phyloP scores from a whole-genome alignment of 2,113 vertebrate species.

The Gambusia holbrooki region DNA sequence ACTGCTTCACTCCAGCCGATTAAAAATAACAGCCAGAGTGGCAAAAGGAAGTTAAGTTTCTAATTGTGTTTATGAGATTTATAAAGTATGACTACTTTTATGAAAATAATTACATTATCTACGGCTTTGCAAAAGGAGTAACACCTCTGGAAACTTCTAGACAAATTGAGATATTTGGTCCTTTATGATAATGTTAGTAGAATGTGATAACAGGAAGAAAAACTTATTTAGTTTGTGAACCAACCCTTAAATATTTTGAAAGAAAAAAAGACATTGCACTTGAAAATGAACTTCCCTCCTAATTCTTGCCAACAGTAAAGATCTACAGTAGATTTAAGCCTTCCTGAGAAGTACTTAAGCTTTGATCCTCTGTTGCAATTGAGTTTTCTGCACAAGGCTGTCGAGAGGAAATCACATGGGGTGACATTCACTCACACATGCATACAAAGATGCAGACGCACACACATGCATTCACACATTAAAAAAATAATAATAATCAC shows the following conservation, averaged over 20 bases:
- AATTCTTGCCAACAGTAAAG: slow-evolving; percentile 18
- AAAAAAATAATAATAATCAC: no score
- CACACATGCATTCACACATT: slow-evolving; percentile 12
- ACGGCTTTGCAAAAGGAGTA: neutral
- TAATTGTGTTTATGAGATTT: neutral
- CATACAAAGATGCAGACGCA: slow-evolving; percentile 39
- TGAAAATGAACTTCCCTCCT: slow-evolving; percentile 12
- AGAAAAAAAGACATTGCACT: slow-evolving; percentile 20
- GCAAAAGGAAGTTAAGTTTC: neutral
- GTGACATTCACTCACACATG: slow-evolving; percentile 44
- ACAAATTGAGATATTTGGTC: no score
- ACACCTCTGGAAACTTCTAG: neutral
- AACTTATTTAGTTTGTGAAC: slow-evolving; percentile 8
- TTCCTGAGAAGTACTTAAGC: slow-evolving; percentile 41
- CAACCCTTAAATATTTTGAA: slow-evolving; percentile 26
- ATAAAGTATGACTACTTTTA: no score
- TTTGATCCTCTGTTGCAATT: slow-evolving; percentile 25
- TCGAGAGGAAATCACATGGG: slow-evolving; percentile 32
- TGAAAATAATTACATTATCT: neutral
- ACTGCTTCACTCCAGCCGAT: neutral
- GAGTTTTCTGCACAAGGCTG: slow-evolving; percentile 24
- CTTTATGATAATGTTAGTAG: neutral
- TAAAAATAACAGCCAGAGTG: neutral
- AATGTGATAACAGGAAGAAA: slow-evolving; percentile 6
- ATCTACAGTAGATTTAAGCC: slow-evolving; percentile 5